phyloP scores from a whole-genome alignment of 2,888 invertebrate species.

The Dendrolimus houi region DNA sequence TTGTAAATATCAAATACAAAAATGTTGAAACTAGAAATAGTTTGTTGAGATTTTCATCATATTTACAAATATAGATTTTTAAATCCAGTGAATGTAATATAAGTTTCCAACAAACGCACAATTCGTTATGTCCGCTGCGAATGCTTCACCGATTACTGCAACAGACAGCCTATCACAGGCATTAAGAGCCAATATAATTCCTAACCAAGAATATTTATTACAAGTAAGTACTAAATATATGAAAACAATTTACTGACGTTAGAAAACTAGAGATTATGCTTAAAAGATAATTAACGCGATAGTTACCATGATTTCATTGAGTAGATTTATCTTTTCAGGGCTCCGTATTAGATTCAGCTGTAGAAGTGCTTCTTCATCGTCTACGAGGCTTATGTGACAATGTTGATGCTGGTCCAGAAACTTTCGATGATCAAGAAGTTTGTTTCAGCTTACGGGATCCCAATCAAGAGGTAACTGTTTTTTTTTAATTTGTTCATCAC shows the following conservation, averaged over 20 bases:
- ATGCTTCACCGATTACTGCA: slow-evolving; percentile 78
- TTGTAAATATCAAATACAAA: too few species aligned
- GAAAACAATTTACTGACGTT: background rate
- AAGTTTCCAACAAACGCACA: background rate
- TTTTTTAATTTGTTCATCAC: too few species aligned
- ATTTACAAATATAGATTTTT: too few species aligned
- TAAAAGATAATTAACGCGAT: too few species aligned
- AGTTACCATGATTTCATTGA: too few species aligned
- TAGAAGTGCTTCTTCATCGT: slow-evolving; percentile 92
- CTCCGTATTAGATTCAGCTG: slow-evolving; percentile 92
- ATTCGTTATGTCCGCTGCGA: slow-evolving; percentile 38
- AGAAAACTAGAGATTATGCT: background rate
- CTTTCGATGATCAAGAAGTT: slow-evolving; percentile 95
- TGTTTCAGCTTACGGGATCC: slow-evolving; percentile 87
- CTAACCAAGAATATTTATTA: slow-evolving; percentile 94
- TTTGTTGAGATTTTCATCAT: too few species aligned
- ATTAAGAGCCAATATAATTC: slow-evolving; percentile 89
- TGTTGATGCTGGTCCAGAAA: slow-evolving; percentile 92
- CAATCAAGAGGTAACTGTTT: slow-evolving; percentile 66
- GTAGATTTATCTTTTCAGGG: slow-evolving; percentile 72
- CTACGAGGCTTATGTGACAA: slow-evolving; percentile 95
- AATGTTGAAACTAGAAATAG: too few species aligned
- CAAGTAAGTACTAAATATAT: slow-evolving; percentile 34
- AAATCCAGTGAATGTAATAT: too few species aligned
- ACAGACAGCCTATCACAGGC: slow-evolving; percentile 88